Percentiles rank a stretch among this genome's conserved stretches.
Conservation (phyloP, 2,888 invertebrate genomes). For the Elegia similella region DNA sequence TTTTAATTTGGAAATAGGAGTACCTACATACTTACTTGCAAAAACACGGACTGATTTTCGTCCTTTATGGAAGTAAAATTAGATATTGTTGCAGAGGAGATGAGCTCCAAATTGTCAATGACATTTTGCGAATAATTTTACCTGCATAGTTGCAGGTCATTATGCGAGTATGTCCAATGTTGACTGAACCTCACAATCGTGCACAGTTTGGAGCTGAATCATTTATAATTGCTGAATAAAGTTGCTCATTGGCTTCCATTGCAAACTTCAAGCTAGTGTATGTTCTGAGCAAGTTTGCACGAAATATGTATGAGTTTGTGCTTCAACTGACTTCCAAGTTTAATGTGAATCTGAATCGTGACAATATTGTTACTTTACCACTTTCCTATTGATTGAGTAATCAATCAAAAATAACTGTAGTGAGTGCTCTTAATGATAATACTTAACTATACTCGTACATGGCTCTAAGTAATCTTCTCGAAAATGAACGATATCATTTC, state of each 20-base stretch:
- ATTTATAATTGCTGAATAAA: conserved; percentile 18
- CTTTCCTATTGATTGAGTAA: background rate
- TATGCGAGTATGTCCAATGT: background rate
- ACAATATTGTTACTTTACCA: background rate
- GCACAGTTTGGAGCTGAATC: conserved; percentile 14
- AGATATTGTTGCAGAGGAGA: too few species aligned
- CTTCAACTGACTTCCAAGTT: background rate
- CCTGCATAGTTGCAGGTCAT: background rate
- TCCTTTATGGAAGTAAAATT: too few species aligned
- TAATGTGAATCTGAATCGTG: background rate
- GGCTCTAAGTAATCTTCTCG: too few species aligned
- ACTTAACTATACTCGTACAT: too few species aligned
- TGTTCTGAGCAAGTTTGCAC: conserved; percentile 1
- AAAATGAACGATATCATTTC: too few species aligned
- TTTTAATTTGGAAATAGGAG: too few species aligned
- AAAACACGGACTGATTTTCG: too few species aligned
- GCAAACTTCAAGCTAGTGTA: conserved; percentile 5
- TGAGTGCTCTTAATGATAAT: background rate
- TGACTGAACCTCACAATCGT: background rate
- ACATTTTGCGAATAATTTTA: background rate
- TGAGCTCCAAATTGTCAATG: too few species aligned
- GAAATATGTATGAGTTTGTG: background rate
- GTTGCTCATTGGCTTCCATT: conserved; percentile 13
- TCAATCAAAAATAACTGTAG: background rate
- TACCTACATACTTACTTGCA: too few species aligned